Conservation (phyloP, 92 coral and sea anemone genomes). For the Porites evermanni region DNA sequence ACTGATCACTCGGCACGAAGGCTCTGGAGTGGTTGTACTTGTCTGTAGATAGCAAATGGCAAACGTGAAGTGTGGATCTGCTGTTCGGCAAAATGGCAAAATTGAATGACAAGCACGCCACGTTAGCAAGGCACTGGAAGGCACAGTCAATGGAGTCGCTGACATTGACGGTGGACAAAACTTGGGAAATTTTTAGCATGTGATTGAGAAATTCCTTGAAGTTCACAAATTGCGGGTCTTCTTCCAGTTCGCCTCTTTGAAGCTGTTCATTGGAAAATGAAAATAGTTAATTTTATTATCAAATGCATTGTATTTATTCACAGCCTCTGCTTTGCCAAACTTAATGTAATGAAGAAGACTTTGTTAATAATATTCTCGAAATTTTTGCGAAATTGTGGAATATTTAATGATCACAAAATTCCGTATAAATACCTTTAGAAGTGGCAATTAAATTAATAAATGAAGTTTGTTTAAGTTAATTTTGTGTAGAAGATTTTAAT, state of each 20-base stretch:
- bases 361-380: too few species aligned
- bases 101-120: conserved; percentile 41
- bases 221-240: background rate
- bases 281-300: too few species aligned
- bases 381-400: too few species aligned
- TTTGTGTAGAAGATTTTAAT: too few species aligned
- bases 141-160: conserved; percentile 2
- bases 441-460: too few species aligned
- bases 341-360: too few species aligned
- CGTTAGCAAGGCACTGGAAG: conserved; percentile 2
- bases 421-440: too few species aligned
- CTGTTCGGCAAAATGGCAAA: background rate
- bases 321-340: too few species aligned
- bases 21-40: background rate
- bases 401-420: too few species aligned
- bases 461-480: too few species aligned
- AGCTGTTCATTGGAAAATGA: background rate
- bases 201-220: background rate
- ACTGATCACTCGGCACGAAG: background rate
- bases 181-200: conserved; percentile 11
- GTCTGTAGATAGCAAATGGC: conserved; percentile 20
- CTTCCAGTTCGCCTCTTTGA: background rate
- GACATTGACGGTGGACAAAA: background rate
- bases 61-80: background rate
- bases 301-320: too few species aligned